Base-by-base conservation (phyloP, 2,888 invertebrate species). In the Pseudococcus longispinus region DNA sequence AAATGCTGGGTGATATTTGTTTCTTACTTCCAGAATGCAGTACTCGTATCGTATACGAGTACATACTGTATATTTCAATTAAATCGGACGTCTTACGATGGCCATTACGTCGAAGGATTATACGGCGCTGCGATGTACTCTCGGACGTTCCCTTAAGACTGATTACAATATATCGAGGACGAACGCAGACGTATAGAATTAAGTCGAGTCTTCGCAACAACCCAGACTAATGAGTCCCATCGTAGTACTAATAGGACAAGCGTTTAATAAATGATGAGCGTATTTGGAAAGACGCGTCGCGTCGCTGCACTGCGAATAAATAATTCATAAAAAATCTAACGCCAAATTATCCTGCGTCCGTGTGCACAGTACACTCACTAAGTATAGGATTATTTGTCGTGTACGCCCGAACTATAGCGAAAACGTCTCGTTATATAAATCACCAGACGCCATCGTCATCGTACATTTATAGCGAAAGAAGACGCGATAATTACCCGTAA, bases 311-410 rank as follows among this genome's bases (percentile, higher is more conserved):
- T 18, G 29, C 29, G 23, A 23, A 70, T 70, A 70, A 70, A 70
- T 70, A 70, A 70, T 70, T 70, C 70, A 70, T 70, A 70, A 70
- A 70, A 70, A 70, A 29, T 29, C 70, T 29, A 4, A 70, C 29
- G 13, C 70, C 29, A 70, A 70, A 26, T 26, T 70, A 70, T 11
- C 65, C 13, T 37, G 11, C 3, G 13, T 26, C 29, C 15, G 29
- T 26, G 29, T 51, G 18, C n/a, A 51, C 46, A 37, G 5, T n/a
- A 23, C 20, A 60, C 60, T 23, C 23, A 60, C 23, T 23, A 9
- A 60, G 23, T 51, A 51, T 3, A 1, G 70, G 32, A 70, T 65
- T 65, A 65, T 29, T 29, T 29, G 70, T 70, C 70, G 18, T 29
- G 18, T 29, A 11, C 23, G 23, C 23, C 6, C n/a, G 55, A 23